These are phyloP conservation scores for Eucidaris tribuloides DNA, from an alignment of 35 echinoderm and acorn worm genomes.

Conservation along the genomic window DNA sequence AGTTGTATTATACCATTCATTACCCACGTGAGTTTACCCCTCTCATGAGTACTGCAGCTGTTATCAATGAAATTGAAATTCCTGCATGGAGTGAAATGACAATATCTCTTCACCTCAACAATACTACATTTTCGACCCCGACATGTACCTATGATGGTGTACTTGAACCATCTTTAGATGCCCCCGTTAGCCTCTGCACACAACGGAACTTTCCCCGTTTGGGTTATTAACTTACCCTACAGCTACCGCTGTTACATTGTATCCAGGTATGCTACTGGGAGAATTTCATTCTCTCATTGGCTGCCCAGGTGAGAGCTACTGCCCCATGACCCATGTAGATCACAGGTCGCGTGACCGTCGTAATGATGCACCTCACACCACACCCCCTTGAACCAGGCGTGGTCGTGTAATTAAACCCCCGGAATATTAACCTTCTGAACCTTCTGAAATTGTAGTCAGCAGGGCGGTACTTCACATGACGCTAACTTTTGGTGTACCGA, in stretches of 20 bases:
- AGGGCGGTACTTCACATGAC: too few relatives aligned
- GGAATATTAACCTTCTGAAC: too few relatives aligned
- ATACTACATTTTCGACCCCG: neutral
- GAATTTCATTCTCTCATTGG: neutral
- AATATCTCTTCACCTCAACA: neutral
- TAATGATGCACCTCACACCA: too few relatives aligned
- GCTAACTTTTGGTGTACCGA: neutral
- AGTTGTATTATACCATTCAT: neutral
- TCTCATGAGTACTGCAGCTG: neutral
- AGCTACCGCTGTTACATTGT: neutral
- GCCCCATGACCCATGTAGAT: neutral
- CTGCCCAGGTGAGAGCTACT: neutral
- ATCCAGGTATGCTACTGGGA: neutral
- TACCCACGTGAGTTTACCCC: neutral
- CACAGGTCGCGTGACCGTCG: neutral
- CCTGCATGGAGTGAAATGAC: neutral
- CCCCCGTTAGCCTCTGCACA: neutral
- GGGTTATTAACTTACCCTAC: neutral
- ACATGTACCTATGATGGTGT: neutral
- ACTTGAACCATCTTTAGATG: neutral
- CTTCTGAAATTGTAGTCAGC: too few relatives aligned
- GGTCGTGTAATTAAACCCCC: too few relatives aligned
- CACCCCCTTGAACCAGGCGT: too few relatives aligned
- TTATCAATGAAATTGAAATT: neutral
- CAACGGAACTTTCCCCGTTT: neutral